Base-by-base conservation (phyloP, 2,113 vertebrate genomes). In the Crocuta crocuta region DNA sequence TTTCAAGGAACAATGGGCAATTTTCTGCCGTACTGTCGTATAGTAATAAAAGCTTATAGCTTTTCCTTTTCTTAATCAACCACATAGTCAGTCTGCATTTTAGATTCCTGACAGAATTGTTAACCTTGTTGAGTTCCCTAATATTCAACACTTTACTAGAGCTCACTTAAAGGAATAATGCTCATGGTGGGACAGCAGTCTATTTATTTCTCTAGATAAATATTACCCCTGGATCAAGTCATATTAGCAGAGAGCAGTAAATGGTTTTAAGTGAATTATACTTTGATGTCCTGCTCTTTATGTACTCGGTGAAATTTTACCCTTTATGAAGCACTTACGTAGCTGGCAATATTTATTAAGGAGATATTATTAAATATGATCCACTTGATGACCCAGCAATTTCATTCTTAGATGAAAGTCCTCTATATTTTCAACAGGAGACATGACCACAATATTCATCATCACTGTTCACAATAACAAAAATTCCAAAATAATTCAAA, bases 141-240 rank as follows among this genome's bases (percentile, higher is more conserved):
- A 19, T 94, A 33, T 23, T 98, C 13, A 85, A 23, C 10, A 86
- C n/a, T 94, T 97, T 83, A n/a, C 11, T 78, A 95, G 66, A 92
- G 66, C 45, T 96, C 31, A 45, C 53, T 78, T 92, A 73, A 68
- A 92, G 33, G 48, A 95, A 87, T 86, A 12, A 58, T 87, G n/a
- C 45, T 83, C 76, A 80, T 39, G 23, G 68, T 78, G 35, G 48
- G 28, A 12, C 74, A 50, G 4, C 1, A 19, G 31, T 80, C 28
- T 73, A 61, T 93, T 43, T 68, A 21, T 94, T 90, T 90, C 55
- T 97, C n/a, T 74, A 78, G 45, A 65, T 93, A 71, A 84, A 85
- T 96, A 9, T 76, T 86, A 71, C 31, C 7, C n/a, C 61, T 78
- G 35, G 50, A 76, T 84, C 39, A 92, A 92, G 43, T 81, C 17